phyloP scores from a whole-genome alignment of 2,888 invertebrate species.

The Machimus atricapillus region DNA sequence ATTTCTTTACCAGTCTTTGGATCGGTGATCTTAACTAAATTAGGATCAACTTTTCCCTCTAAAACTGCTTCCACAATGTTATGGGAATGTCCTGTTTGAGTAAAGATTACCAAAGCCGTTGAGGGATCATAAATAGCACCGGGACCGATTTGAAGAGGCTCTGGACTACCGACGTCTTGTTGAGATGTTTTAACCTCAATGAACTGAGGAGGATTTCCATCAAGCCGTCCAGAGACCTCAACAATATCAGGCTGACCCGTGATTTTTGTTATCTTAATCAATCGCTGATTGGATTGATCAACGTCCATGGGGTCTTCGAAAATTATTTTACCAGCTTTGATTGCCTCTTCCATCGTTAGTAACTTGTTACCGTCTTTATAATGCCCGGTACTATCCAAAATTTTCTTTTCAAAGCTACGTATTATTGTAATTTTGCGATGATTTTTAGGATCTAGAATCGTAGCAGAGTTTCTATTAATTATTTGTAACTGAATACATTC shows the following conservation, averaged over 20 bases:
- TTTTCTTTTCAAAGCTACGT: constrained; percentile 78
- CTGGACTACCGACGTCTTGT: constrained; percentile 63
- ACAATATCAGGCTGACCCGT: constrained; percentile 76
- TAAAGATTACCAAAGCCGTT: constrained; percentile 76
- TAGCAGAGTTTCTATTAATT: constrained; percentile 82
- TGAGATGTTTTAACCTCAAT: constrained; percentile 64
- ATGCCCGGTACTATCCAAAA: constrained; percentile 80
- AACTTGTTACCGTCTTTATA: constrained; percentile 68
- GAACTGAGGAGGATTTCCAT: constrained; percentile 63
- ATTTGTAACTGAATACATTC: constrained; percentile 87
- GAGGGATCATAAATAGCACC: constrained; percentile 82
- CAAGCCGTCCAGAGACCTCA: constrained; percentile 69
- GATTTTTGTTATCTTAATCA: constrained; percentile 76
- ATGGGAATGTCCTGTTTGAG: constrained; percentile 73
- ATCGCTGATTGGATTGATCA: constrained; percentile 66
- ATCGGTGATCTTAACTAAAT: constrained; percentile 74
- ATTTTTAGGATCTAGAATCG: constrained; percentile 79
- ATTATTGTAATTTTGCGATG: constrained; percentile 72
- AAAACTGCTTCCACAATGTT: constrained; percentile 79
- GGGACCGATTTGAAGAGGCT: constrained; percentile 76
- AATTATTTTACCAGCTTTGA: constrained; percentile 70
- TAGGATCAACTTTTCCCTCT: constrained; percentile 74
- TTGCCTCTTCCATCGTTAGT: constrained; percentile 76
- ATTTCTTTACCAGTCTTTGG: constrained; percentile 73
- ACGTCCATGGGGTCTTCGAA: constrained; percentile 66